Evolutionary conservation across 2,888 invertebrate species (phyloP), one percentile per base, ranked within the genome.

Genomic region (Endotricha flammealis): DNA sequence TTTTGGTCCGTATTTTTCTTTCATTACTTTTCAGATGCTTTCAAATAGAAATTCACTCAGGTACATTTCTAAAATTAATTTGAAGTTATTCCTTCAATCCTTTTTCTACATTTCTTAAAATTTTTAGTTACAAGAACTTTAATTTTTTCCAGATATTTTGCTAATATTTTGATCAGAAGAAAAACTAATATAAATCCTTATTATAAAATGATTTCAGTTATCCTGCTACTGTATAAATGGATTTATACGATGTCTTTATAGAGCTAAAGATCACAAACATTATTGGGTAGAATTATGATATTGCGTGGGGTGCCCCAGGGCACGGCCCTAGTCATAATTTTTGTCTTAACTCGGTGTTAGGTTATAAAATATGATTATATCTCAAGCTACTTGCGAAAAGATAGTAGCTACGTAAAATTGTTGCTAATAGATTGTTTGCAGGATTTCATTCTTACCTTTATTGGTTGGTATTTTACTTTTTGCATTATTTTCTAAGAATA

Each of bases 331-430:
- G 58, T 60, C 82, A 83, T 85, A 81, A 86, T 81, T 86, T 83
- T 82, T 80, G 77, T 73, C 67, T 70, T 78, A 80, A 81, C 82
- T 81, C 79, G 71, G 83, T 82, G 85, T 75, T 78, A 85, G 77
- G 74, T 75, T 78, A 82, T 86, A 86, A 86, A 85, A 71, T 63
- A 73, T 64, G 86, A 85, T 86, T 70, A 78, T 81, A 85, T 86
- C 85, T 77, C 48, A 57, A 78, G 73, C 64, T 70, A 74, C 75
- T 77, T 64, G 79, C 67, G 77, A 79, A 81, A 68, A 72, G 65
- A 61, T 65, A 66, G 63, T 70, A 66, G 67, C 65, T 71, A 64
- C 63, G 69, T 73, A 70, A 81, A 79, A 75, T 70, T 70, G 65
- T 57, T 52, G 46, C 63, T 81, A 70, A 72, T 70, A 76, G 78